Conservation (phyloP, 2,797 vertebrate species). For the Rhabdomys pumilio region DNA sequence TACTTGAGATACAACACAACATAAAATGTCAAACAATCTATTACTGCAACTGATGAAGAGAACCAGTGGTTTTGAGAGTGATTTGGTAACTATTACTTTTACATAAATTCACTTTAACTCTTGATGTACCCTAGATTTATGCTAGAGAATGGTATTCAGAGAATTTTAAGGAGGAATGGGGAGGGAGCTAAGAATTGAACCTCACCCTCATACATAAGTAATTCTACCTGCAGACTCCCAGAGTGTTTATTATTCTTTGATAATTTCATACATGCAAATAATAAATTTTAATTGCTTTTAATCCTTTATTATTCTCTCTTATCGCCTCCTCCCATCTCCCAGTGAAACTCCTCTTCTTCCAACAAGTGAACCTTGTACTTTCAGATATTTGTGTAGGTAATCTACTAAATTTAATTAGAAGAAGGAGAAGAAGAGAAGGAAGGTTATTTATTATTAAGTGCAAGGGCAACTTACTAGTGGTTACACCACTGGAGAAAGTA, state of each 20-base stretch:
- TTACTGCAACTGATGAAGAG: constrained; percentile 3
- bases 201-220: neutral
- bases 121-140: neutral
- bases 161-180: neutral
- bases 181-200: neutral
- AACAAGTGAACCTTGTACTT: neutral
- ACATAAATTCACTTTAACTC: neutral
- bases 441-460: neutral
- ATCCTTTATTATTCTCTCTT: neutral
- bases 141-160: neutral
- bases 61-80: neutral
- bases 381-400: neutral
- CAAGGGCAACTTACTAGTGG: neutral
- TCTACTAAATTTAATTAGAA: neutral
- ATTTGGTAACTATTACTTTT: constrained; percentile 21
- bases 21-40: neutral
- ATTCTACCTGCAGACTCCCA: neutral
- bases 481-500: neutral
- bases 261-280: neutral
- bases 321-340: neutral
- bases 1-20: neutral
- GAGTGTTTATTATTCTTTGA: neutral
- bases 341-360: neutral
- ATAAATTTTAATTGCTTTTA: neutral
- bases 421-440: neutral